These are phyloP conservation scores for Lepisosteus oculatus DNA, from an alignment of 2,113 vertebrate genomes.

Conservation along the genomic window DNA sequence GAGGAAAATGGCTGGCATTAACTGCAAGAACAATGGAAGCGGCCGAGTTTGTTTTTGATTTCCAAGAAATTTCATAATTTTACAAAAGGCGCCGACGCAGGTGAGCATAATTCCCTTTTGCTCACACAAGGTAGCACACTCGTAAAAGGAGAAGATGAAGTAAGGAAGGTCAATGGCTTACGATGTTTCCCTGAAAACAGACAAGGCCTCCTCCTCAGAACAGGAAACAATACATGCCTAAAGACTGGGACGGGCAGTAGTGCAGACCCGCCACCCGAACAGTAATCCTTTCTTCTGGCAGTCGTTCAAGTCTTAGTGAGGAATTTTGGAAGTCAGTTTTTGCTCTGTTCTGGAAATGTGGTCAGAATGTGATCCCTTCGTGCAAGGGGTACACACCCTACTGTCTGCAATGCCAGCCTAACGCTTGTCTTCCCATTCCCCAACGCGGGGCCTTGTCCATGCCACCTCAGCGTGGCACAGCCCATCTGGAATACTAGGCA, in stretches of 20 bases:
- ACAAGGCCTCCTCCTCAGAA: neutral
- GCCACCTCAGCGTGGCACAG: conserved; percentile 67
- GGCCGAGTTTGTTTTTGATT: too few relatives aligned
- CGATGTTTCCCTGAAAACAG: neutral
- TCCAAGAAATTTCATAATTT: too few relatives aligned
- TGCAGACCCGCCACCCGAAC: conserved; percentile 51
- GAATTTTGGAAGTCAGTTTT: neutral
- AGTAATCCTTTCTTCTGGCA: conserved; percentile 50
- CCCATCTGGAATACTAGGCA: conserved; percentile 59
- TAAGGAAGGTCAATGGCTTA: too few relatives aligned
- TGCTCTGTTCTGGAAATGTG: neutral
- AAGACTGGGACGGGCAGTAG: conserved; percentile 25
- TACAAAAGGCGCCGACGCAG: too few relatives aligned
- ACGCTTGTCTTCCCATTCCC: conserved; percentile 52
- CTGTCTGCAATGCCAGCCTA: conserved; percentile 34
- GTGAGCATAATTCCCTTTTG: too few relatives aligned
- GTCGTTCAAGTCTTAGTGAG: conserved; percentile 22
- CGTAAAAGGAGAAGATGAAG: too few relatives aligned
- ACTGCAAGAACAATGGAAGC: too few relatives aligned
- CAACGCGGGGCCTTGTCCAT: conserved; percentile 51
- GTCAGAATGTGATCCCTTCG: neutral
- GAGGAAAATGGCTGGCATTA: too few relatives aligned
- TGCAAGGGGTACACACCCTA: neutral
- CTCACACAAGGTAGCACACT: too few relatives aligned
- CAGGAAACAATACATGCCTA: conserved; percentile 38